Conservation (phyloP, 2,797 vertebrate species). For the Buphagus erythrorhynchus region DNA sequence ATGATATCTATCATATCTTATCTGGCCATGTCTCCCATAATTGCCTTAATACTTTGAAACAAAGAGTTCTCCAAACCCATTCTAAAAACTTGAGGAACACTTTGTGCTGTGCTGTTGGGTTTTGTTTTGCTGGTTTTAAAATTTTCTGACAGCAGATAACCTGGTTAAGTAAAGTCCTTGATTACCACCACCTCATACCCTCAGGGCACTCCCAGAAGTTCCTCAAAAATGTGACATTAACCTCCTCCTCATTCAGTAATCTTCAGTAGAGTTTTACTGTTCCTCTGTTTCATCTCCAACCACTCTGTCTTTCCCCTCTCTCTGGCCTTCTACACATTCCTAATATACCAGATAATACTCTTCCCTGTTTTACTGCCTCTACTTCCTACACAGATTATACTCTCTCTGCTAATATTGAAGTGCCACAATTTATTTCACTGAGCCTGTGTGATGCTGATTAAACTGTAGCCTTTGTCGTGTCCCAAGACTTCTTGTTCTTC, state of each 20-base stretch:
- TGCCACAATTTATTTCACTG: constrained; percentile 8
- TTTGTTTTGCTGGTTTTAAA: neutral
- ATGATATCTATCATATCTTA: neutral
- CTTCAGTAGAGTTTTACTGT: neutral
- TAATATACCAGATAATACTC: neutral
- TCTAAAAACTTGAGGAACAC: neutral
- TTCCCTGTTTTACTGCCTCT: neutral
- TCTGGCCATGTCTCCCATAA: neutral
- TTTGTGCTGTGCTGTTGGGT: neutral
- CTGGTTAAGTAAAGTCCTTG: neutral
- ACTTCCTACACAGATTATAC: constrained; percentile 2
- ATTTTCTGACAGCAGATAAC: neutral
- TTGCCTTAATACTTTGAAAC: neutral
- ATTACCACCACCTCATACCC: neutral
- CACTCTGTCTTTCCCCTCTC: neutral
- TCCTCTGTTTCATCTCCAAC: neutral
- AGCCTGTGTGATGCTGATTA: constrained; percentile 8
- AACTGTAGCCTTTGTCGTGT: constrained; percentile 44
- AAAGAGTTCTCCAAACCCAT: neutral
- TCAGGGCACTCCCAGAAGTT: neutral
- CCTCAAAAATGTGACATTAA: neutral
- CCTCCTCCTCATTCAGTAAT: neutral
- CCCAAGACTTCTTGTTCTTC: constrained; percentile 51
- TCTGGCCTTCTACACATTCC: neutral
- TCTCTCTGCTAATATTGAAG: constrained; percentile 16